phyloP scores from a whole-genome alignment of 2,888 invertebrate species.

The Eledone cirrhosa region DNA sequence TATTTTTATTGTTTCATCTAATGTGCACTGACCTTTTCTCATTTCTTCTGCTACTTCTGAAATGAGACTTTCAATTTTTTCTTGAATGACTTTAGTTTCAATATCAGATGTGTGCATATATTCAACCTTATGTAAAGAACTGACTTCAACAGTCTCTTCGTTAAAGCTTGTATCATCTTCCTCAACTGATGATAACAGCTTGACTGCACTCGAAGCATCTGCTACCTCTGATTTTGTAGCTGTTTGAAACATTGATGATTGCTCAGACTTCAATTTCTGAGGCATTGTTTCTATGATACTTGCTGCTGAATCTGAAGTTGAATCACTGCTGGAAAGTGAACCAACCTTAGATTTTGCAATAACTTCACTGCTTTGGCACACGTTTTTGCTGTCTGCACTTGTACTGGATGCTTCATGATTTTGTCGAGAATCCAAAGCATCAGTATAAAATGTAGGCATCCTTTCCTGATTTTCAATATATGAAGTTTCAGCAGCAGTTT shows the following conservation, averaged over 20 bases:
- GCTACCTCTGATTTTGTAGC: too few species aligned
- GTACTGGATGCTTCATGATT: constrained; percentile 19
- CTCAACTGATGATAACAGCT: too few species aligned
- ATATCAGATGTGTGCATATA: too few species aligned
- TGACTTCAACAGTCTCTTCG: not conserved
- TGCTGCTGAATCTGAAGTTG: too few species aligned
- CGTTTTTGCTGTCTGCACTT: not conserved
- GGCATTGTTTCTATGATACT: too few species aligned
- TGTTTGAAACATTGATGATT: too few species aligned
- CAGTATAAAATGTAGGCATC: constrained; percentile 26
- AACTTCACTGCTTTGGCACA: not conserved
- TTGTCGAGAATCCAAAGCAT: constrained; percentile 12
- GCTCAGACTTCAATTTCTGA: too few species aligned
- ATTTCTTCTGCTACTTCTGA: not conserved
- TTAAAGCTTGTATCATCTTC: not conserved
- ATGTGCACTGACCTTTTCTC: not conserved
- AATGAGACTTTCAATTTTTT: not conserved
- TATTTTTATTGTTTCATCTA: too few species aligned
- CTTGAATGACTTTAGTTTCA: not conserved
- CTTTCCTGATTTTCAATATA: constrained; percentile 5
- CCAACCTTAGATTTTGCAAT: not conserved
- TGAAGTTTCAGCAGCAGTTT: not conserved
- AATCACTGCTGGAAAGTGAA: not conserved
- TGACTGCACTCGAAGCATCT: too few species aligned
- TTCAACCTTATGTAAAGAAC: too few species aligned